These are phyloP conservation scores for Adelosebastes latens DNA, from an alignment of 2,797 vertebrate species.

Conservation along the genomic window DNA sequence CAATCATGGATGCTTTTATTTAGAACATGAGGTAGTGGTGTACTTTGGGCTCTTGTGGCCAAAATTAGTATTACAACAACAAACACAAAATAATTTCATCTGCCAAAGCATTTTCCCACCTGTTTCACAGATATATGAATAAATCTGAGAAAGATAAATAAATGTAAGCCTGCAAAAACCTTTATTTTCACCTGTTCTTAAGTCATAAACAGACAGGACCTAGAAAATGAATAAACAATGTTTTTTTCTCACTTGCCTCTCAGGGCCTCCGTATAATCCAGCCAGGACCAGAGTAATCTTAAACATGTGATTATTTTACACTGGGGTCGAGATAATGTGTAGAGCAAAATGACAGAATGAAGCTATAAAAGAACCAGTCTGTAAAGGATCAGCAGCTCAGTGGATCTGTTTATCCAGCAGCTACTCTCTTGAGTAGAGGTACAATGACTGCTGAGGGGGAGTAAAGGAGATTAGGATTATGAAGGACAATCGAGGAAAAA, in stretches of 20 bases:
- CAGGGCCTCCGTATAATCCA: neutral
- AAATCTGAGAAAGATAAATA: too few species aligned
- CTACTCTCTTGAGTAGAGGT: conserved; percentile 29
- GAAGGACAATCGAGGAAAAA: conserved; percentile 5
- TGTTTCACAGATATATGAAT: too few species aligned
- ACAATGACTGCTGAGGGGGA: conserved; percentile 9
- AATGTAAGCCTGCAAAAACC: too few species aligned
- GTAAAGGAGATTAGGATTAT: conserved; percentile 54
- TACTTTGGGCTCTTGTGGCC: too few species aligned
- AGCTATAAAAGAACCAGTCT: conserved; percentile 1
- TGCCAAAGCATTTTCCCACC: too few species aligned
- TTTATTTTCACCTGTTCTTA: too few species aligned
- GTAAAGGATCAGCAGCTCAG: conserved; percentile 28
- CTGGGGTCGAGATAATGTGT: neutral
- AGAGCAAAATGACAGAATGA: neutral
- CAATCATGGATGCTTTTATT: too few species aligned
- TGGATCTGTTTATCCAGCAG: conserved; percentile 29
- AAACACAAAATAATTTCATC: too few species aligned
- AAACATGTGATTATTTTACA: conserved; percentile 4
- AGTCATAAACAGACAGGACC: too few species aligned
- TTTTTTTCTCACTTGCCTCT: neutral
- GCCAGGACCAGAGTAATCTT: neutral
- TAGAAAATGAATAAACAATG: neutral
- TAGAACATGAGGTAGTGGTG: too few species aligned
- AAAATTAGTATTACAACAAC: too few species aligned